These are phyloP conservation scores for Pithys albifrons DNA, from an alignment of 2,113 vertebrate genomes.

Conservation along the genomic window DNA sequence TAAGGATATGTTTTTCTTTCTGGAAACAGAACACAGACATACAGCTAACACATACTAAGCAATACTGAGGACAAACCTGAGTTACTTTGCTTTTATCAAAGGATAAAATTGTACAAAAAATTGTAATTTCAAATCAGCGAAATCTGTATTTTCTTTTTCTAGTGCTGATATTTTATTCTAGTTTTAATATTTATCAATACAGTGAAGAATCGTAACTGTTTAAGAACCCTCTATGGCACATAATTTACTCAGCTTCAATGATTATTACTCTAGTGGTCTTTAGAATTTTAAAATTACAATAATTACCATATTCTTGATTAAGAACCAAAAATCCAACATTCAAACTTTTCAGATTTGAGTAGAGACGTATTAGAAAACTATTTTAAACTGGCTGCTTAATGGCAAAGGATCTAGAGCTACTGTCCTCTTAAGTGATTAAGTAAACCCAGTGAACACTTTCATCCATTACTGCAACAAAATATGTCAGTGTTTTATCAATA, in stretches of 20 bases:
- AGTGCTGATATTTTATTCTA: neutral
- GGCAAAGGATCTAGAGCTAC: neutral
- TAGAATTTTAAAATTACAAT: neutral
- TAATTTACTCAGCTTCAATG: neutral
- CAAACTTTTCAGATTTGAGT: neutral
- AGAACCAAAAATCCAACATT: neutral
- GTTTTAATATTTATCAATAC: neutral
- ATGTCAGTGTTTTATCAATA: neutral
- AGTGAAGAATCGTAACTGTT: neutral
- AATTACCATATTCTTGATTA: neutral
- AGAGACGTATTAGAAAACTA: neutral
- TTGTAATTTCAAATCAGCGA: neutral
- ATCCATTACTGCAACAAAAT: neutral
- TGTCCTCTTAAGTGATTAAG: neutral
- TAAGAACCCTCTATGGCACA: neutral
- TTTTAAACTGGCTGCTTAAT: neutral
- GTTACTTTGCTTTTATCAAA: neutral
- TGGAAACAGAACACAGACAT: neutral
- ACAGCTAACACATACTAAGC: neutral
- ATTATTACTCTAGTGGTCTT: neutral
- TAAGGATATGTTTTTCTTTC: neutral
- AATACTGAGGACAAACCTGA: neutral
- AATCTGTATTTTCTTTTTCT: neutral
- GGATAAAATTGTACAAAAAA: neutral
- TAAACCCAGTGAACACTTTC: neutral